These are phyloP conservation scores for Prenolepis imparis DNA, from an alignment of 2,888 invertebrate genomes.

Conservation along the genomic window DNA sequence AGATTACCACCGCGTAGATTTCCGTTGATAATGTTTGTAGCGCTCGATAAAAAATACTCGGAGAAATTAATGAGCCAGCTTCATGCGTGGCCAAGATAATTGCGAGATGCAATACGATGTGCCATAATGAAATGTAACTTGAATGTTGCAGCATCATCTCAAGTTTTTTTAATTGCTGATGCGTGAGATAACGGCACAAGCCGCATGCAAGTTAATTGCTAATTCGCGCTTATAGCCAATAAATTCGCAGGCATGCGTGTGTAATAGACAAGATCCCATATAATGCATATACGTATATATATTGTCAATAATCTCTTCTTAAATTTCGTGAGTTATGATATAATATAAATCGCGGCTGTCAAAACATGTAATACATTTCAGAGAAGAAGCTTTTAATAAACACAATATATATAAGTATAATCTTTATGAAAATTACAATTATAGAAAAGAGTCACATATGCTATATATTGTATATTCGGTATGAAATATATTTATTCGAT, in stretches of 20 bases:
- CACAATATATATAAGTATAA: background rate
- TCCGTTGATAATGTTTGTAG: slow-evolving; percentile 47
- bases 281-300: slow-evolving; percentile 1
- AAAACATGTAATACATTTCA: background rate
- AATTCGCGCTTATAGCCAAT: slow-evolving; percentile 53
- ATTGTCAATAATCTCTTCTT: slow-evolving; percentile 44
- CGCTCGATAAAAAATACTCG: slow-evolving; percentile 35
- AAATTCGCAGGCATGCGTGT: slow-evolving; percentile 51
- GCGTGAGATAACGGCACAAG: slow-evolving; percentile 46
- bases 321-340: slow-evolving; percentile 27
- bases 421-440: slow-evolving; percentile 20
- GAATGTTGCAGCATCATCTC: slow-evolving; percentile 58
- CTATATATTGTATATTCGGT: too few species aligned
- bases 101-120: slow-evolving; percentile 55
- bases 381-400: background rate
- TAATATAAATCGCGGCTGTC: slow-evolving; percentile 11
- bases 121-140: slow-evolving; percentile 57
- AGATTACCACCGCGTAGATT: slow-evolving; percentile 49
- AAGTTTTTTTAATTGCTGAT: slow-evolving; percentile 53
- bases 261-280: slow-evolving; percentile 30
- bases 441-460: background rate
- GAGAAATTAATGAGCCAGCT: slow-evolving; percentile 50
- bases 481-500: background rate
- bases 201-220: slow-evolving; percentile 49
- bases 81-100: slow-evolving; percentile 53